Evolutionary conservation across 2,113 vertebrate species (phyloP).

Genomic region (Clarias gariepinus): DNA sequence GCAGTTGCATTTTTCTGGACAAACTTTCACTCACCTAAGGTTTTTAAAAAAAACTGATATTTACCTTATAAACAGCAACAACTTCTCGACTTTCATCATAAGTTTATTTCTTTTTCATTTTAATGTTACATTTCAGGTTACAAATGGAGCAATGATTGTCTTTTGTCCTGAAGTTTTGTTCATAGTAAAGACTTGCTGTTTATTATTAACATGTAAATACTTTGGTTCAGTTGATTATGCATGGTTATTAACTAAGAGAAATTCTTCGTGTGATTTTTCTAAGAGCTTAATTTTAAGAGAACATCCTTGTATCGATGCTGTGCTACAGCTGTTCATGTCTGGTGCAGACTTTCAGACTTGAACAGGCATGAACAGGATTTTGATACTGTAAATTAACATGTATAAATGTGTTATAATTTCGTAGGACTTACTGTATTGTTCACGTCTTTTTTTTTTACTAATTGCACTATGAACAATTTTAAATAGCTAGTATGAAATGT

Average conservation of each 20-base stretch:
- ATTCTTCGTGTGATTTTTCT: conserved; percentile 23
- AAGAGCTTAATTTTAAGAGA: conserved; percentile 6
- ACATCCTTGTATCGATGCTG: not conserved
- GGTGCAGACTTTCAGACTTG: not conserved
- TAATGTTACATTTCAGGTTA: not conserved
- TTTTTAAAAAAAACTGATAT: not conserved
- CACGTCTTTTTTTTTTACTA: too few relatives aligned
- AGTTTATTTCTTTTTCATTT: not conserved
- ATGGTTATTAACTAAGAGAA: not conserved
- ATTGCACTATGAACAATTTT: not conserved
- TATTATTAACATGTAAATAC: conserved; percentile 3
- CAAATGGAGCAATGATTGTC: not conserved
- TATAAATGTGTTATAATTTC: not conserved
- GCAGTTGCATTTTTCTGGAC: conserved; percentile 12
- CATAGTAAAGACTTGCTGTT: not conserved
- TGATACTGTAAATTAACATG: not conserved
- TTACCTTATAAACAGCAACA: not conserved
- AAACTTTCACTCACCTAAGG: not conserved
- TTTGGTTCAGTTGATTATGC: conserved; percentile 25
- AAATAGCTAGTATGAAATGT: not conserved
- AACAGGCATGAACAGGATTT: not conserved
- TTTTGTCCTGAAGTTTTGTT: conserved; percentile 1
- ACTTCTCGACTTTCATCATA: not conserved
- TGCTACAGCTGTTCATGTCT: not conserved
- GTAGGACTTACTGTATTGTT: not conserved